Evolutionary conservation across 2,113 vertebrate genomes (phyloP).

Genomic region (Coreoperca whiteheadi): DNA sequence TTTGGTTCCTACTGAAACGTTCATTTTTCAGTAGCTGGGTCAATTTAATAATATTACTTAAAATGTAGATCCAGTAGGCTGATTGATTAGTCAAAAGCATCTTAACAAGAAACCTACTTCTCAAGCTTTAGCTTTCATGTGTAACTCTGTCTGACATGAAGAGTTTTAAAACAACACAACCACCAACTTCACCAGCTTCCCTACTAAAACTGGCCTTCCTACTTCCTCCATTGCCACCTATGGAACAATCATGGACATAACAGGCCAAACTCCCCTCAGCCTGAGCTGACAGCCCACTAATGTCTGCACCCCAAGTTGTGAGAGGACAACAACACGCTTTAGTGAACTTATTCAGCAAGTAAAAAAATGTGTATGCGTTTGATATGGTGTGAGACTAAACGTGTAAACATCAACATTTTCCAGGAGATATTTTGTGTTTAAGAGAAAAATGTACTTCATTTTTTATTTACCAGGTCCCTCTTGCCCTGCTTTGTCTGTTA

Average conservation of each 20-base stretch:
- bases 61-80: neutral
- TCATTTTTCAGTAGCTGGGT: neutral
- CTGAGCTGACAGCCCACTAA: constrained; percentile 12
- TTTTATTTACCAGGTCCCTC: neutral
- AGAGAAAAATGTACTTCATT: neutral
- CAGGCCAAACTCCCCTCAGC: constrained; percentile 53
- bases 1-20: neutral
- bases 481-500: neutral
- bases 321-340: neutral
- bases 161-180: constrained; percentile 5
- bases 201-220: constrained; percentile 6
- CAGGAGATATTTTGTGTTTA: neutral
- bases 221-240: constrained; percentile 83
- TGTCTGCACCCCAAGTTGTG: neutral
- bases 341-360: neutral
- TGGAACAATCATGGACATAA: constrained; percentile 77
- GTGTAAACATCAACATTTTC: neutral
- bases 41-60: neutral
- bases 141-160: neutral
- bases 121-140: neutral
- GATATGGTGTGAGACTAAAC: neutral
- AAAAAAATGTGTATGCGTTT: neutral
- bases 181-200: constrained; percentile 5
- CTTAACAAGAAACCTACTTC: neutral
- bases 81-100: neutral